These are phyloP conservation scores for Gadus chalcogrammus DNA, from an alignment of 2,113 vertebrate species.

Conservation along the genomic window DNA sequence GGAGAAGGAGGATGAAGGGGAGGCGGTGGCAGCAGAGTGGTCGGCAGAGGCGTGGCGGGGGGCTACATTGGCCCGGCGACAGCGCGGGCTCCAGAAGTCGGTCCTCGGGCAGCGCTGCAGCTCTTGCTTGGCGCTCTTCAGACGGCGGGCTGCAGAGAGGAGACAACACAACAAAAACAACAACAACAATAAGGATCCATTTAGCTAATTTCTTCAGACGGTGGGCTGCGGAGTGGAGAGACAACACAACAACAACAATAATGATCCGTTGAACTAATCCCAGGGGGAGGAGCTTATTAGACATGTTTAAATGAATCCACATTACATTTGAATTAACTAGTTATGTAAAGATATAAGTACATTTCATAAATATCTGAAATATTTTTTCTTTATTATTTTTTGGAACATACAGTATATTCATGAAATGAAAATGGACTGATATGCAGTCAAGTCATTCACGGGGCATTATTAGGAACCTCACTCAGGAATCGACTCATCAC, in stretches of 20 bases:
- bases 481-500: too few relatives aligned
- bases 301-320: too few relatives aligned
- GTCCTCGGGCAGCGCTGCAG: conserved; percentile 45
- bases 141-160: conserved; percentile 44
- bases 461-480: too few relatives aligned
- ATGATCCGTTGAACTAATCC: too few relatives aligned
- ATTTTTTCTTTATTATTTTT: too few relatives aligned
- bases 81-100: conserved; percentile 69
- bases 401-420: too few relatives aligned
- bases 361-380: too few relatives aligned
- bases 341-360: too few relatives aligned
- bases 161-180: neutral
- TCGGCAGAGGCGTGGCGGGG: conserved; percentile 27
- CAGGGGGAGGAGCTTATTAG: too few relatives aligned
- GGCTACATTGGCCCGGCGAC: conserved; percentile 52
- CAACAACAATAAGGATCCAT: neutral
- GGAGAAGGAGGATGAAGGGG: conserved; percentile 48
- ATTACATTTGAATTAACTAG: too few relatives aligned
- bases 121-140: conserved; percentile 56
- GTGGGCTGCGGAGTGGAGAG: conserved; percentile 40
- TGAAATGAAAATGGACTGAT: too few relatives aligned
- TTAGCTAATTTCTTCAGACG: conserved; percentile 43
- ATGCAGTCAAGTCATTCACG: too few relatives aligned
- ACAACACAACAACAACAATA: neutral
- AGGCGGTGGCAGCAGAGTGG: conserved; percentile 40